phyloP scores from a whole-genome alignment of 2,113 vertebrate genomes.

The Neolamprologus kungweensis region DNA sequence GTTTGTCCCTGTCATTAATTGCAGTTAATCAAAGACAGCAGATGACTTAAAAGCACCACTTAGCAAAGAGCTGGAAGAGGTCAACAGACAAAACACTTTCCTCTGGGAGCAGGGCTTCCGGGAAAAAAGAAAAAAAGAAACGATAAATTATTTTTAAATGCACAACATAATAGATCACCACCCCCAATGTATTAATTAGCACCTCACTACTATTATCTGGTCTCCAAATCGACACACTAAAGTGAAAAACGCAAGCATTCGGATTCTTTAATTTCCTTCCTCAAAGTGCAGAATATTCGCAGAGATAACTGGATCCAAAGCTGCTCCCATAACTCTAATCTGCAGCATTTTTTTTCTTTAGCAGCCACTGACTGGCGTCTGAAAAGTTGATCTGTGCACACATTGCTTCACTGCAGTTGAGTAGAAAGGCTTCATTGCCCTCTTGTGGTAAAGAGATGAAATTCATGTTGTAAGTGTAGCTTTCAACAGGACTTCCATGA shows the following conservation, averaged over 20 bases:
- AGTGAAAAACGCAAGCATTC: background rate
- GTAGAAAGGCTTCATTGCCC: conserved; percentile 60
- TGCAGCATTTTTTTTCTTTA: background rate
- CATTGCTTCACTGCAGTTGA: background rate
- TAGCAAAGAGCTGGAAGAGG: background rate
- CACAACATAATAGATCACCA: background rate
- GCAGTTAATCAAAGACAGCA: conserved; percentile 15
- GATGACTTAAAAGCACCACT: conserved; percentile 30
- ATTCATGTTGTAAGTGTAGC: background rate
- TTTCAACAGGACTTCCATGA: background rate
- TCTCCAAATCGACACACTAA: conserved; percentile 3
- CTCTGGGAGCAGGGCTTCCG: background rate
- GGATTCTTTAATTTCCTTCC: background rate
- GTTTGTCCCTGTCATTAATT: conserved; percentile 34
- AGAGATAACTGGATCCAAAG: background rate
- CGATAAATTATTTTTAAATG: background rate
- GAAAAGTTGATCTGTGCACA: background rate
- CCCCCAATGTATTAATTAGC: background rate
- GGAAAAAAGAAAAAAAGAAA: background rate
- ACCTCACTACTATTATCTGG: background rate
- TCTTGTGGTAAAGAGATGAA: conserved; percentile 50
- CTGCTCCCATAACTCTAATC: conserved; percentile 14
- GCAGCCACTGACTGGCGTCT: conserved; percentile 8
- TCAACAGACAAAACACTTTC: conserved; percentile 22
- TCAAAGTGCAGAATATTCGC: background rate